A percentile compares a stretch with the other conserved stretches of the same genome.
phyloP scores from a whole-genome alignment of 2,888 invertebrate genomes.

The Ethmia dodecea region DNA sequence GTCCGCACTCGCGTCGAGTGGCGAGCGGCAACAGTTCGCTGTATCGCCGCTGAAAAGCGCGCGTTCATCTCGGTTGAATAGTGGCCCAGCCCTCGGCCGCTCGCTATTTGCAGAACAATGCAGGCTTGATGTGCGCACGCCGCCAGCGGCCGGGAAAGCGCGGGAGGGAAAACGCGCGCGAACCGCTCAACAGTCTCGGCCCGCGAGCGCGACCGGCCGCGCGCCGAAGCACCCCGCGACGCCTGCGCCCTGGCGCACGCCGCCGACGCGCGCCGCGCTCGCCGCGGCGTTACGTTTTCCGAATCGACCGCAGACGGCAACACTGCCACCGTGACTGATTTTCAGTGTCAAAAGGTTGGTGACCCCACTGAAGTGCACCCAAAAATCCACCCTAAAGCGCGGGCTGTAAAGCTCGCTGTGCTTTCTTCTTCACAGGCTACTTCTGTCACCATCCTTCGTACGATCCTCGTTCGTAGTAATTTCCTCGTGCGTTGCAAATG shows the following conservation, averaged over 20 bases:
- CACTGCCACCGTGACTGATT: slow-evolving; percentile 63
- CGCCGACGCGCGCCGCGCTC: slow-evolving; percentile 62
- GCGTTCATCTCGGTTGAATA: slow-evolving; percentile 49
- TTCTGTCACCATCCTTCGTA: slow-evolving; percentile 30
- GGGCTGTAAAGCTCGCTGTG: slow-evolving; percentile 31
- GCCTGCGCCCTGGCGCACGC: slow-evolving; percentile 71
- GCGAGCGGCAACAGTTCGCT: slow-evolving; percentile 42
- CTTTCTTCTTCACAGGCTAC: slow-evolving; percentile 26
- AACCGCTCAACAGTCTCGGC: slow-evolving; percentile 52
- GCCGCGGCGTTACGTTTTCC: slow-evolving; percentile 71
- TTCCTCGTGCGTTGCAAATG: slow-evolving; percentile 54
- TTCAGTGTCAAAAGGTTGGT: slow-evolving; percentile 77
- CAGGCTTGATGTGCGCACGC: slow-evolving; percentile 74
- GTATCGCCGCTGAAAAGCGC: slow-evolving; percentile 38
- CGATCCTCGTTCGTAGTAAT: slow-evolving; percentile 30
- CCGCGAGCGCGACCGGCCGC: slow-evolving; percentile 68
- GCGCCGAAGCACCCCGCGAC: slow-evolving; percentile 56
- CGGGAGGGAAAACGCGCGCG: slow-evolving; percentile 62
- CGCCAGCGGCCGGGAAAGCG: slow-evolving; percentile 28
- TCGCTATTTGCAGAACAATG: slow-evolving; percentile 73
- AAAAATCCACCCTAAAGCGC: slow-evolving; percentile 44
- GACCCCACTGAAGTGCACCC: slow-evolving; percentile 48
- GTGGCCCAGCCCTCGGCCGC: slow-evolving; percentile 56
- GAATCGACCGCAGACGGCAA: slow-evolving; percentile 67
- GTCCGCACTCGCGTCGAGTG: slow-evolving; percentile 32